Evolutionary conservation across 1,140 invertebrate species (phyloP).

Genomic region (Drosophila sucinea): DNA sequence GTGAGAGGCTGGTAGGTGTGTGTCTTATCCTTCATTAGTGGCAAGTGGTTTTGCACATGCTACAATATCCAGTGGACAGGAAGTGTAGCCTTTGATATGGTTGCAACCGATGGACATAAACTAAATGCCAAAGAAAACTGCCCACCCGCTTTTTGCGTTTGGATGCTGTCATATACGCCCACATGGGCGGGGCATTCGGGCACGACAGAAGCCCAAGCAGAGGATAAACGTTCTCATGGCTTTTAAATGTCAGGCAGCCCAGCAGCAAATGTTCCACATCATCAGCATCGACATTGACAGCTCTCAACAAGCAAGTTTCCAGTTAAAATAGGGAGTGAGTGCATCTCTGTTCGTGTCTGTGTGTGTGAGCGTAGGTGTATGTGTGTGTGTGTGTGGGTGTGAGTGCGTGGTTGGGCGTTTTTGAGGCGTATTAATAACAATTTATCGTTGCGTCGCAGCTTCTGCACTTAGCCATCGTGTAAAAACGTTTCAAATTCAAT

Average conservation of each 20-base stretch:
- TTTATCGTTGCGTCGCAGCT: slow-evolving; percentile 47
- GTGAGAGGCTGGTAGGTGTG: no score
- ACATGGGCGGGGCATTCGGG: slow-evolving; percentile 30
- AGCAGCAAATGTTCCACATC: slow-evolving; percentile 41
- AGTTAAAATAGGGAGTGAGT: slow-evolving; percentile 14
- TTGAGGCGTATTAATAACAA: slow-evolving; percentile 50
- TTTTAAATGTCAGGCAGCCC: slow-evolving; percentile 69
- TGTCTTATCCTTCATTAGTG: slow-evolving; percentile 3
- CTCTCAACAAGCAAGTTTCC: slow-evolving; percentile 24
- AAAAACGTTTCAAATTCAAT: slow-evolving; percentile 59
- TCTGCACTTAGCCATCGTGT: slow-evolving; percentile 15
- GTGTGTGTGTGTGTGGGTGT: slow-evolving; percentile 10
- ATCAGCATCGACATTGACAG: slow-evolving; percentile 51
- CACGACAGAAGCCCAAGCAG: slow-evolving; percentile 22
- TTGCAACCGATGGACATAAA: background rate
- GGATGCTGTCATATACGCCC: slow-evolving; percentile 55
- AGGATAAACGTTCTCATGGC: slow-evolving; percentile 70
- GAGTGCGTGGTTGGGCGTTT: slow-evolving; percentile 23
- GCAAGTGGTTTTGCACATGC: background rate
- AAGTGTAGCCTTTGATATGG: slow-evolving; percentile 9
- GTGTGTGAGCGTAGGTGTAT: slow-evolving; percentile 7
- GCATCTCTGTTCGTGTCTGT: slow-evolving; percentile 1
- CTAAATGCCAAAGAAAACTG: slow-evolving; percentile 24
- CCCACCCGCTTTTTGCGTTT: slow-evolving; percentile 45
- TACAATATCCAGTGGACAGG: slow-evolving; percentile 4